Percentiles rank a stretch among this genome's conserved stretches.
Evolutionary conservation across 2,797 vertebrate species (phyloP).

Genomic region (Gallinago solitaria): DNA sequence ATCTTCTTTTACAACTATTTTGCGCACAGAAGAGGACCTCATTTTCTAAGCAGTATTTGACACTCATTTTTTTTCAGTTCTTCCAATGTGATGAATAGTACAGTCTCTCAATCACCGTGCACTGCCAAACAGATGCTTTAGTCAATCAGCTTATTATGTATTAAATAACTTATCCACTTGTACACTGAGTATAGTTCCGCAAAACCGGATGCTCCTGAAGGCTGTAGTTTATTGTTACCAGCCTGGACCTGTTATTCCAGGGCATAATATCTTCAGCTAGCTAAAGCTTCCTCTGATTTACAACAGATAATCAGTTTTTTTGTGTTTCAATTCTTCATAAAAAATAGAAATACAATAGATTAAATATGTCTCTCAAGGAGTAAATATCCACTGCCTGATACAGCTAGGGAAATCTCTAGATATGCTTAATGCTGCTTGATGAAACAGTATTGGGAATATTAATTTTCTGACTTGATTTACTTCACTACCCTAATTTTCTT

Average conservation of each 20-base stretch:
- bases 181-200: not conserved
- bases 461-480: not conserved
- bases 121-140: constrained; percentile 32
- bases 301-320: not conserved
- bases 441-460: not conserved
- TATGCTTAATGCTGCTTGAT: not conserved
- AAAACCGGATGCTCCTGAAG: not conserved
- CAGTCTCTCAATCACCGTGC: not conserved
- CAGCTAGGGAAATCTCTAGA: not conserved
- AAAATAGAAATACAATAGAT: not conserved
- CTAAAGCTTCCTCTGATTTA: not conserved
- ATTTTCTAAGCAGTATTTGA: not conserved
- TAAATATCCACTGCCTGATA: not conserved
- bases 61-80: not conserved
- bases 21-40: not conserved
- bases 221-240: not conserved
- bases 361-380: not conserved
- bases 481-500: not conserved
- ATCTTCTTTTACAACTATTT: not conserved
- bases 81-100: constrained; percentile 23
- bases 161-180: not conserved
- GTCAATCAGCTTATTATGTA: constrained; percentile 26
- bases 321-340: not conserved
- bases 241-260: not conserved
- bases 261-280: rapidly evolving